Evolutionary conservation across 2,888 invertebrate genomes (phyloP), one percentile per base, ranked within the genome.

Genomic region (Hydraecia micacea): DNA sequence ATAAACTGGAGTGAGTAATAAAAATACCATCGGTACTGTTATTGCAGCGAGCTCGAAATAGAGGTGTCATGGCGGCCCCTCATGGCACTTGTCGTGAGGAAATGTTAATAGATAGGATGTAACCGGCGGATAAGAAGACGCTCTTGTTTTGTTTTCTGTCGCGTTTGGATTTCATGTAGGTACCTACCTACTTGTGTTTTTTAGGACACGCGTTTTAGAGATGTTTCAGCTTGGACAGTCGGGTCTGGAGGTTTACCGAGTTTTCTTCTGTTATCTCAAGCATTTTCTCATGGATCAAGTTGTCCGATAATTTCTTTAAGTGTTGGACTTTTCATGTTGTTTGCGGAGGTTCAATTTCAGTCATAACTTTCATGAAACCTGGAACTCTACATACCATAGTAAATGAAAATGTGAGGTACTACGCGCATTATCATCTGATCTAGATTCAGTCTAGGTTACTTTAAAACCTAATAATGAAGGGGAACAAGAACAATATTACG

Each of bases 11-110:
- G 94, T 92, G 93, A 92, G 94, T 93, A 96, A 96, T 97, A 97
- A 96, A 96, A 97, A 96, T 96, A 97, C 96, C 96, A 93, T 93
- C 89, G 93, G 95, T 96, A 95, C 95, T 96, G 95, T 95, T 96
- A 96, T 96, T 97, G 95, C 95, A 94, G 91, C 84, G 88, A 66
- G 90, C 90, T 86, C 89, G 93, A 94, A 96, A 96, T 96, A 96
- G 96, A 92, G 90, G 89, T 91, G 92, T 91, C 92, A 90, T 90
- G 88, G 93, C 93, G 92, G 80, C 91, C 91, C 91, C 91, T 90
- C 83, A 83, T 85, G 89, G 87, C 89, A 89, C 89, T 89, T 89
- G 87, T 89, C 86, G 90, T 84, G 87, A 86, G 83, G 90, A 89
- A 87, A 89, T 88, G 86, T 87, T 89, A 88, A 89, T 87, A 89